A percentile compares a stretch with the other conserved stretches of the same genome.
These are phyloP conservation scores for Nasonia giraulti DNA, from an alignment of 1,140 invertebrate species.

Conservation along the genomic window DNA sequence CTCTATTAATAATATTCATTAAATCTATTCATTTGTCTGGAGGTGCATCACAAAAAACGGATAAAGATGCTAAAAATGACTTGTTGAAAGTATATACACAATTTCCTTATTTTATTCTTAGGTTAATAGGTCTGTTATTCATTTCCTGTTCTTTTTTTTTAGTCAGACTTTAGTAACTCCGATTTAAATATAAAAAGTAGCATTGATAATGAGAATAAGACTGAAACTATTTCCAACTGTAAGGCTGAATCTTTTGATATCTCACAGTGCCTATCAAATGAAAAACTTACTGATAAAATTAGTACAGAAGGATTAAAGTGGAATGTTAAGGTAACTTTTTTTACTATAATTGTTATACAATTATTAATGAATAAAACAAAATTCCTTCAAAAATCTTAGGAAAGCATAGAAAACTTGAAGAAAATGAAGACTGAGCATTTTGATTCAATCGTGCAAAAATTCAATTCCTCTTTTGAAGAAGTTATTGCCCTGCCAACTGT, in stretches of 20 bases:
- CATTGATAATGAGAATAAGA: not conserved
- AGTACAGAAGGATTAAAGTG: not conserved
- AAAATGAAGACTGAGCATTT: not conserved
- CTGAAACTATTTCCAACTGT: not conserved
- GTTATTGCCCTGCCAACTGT: not conserved
- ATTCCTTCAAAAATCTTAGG: constrained; percentile 9
- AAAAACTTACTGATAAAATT: not conserved
- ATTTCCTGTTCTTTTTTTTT: not conserved
- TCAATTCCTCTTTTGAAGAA: constrained; percentile 33
- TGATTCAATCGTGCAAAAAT: constrained; percentile 25
- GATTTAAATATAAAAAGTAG: constrained; percentile 2
- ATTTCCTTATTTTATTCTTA: not conserved
- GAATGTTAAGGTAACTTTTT: constrained; percentile 18
- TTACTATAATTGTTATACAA: not conserved
- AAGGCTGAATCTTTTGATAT: not conserved
- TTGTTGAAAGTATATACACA: constrained; percentile 7
- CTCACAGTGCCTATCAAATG: not conserved
- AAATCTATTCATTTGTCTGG: constrained; percentile 41
- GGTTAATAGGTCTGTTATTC: not conserved
- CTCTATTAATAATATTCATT: constrained; percentile 47
- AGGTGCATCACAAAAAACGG: not conserved
- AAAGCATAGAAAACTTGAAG: not conserved
- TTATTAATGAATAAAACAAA: too few species aligned
- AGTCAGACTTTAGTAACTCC: not conserved
- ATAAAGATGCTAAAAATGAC: constrained; percentile 9